Evolutionary conservation across 2,797 vertebrate genomes (phyloP).

Genomic region (Cryptoblepharus egeriae): DNA sequence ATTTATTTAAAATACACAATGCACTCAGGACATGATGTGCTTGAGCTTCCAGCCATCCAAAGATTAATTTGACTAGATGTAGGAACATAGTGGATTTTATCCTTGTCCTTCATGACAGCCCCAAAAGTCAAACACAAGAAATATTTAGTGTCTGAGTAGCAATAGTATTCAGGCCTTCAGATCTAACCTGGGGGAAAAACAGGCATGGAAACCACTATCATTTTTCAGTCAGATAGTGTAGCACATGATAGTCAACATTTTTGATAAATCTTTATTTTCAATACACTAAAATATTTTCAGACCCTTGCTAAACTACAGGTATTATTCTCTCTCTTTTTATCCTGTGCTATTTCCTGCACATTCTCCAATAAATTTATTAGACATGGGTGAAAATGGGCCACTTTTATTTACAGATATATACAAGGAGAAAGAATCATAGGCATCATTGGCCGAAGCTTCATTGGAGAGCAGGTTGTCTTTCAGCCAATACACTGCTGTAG

Average conservation of each 20-base stretch:
- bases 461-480: too few relatives aligned
- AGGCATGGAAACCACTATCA: constrained; percentile 80
- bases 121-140: constrained; percentile 80
- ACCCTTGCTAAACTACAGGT: constrained; percentile 42
- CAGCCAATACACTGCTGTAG: too few relatives aligned
- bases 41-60: constrained; percentile 76
- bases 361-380: too few relatives aligned
- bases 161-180: constrained; percentile 79
- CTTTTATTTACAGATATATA: too few relatives aligned
- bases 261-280: constrained; percentile 71
- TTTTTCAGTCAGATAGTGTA: constrained; percentile 83
- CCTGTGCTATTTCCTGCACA: too few relatives aligned
- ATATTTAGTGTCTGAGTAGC: constrained; percentile 79
- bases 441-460: too few relatives aligned
- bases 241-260: constrained; percentile 61
- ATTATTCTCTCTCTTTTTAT: neutral
- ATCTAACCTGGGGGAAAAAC: constrained; percentile 71
- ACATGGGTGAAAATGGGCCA: too few relatives aligned
- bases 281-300: constrained; percentile 44
- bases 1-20: constrained; percentile 69
- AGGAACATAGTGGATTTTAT: constrained; percentile 73
- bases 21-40: constrained; percentile 69
- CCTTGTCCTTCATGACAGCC: constrained; percentile 75
- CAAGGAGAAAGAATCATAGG: too few relatives aligned
- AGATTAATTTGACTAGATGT: constrained; percentile 79